Conservation (phyloP, 2,888 invertebrate species). For the Hermaeophaga mercurialis region DNA sequence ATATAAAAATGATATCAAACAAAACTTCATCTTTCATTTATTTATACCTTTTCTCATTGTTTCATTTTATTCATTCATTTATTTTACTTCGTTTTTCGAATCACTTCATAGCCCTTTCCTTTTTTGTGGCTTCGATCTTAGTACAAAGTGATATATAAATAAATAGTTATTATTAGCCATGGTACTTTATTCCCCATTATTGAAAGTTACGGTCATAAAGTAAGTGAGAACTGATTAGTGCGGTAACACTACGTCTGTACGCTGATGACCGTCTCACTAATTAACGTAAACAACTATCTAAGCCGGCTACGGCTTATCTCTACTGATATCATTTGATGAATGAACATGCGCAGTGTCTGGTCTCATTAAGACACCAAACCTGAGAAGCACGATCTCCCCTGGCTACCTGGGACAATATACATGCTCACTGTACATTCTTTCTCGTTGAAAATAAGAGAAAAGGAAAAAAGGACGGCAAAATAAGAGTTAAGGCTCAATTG, state of each 20-base stretch:
- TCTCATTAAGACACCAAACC: slow-evolving; percentile 57
- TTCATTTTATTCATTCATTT: too few species aligned
- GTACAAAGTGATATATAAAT: too few species aligned
- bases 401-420: neutral
- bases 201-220: slow-evolving; percentile 12
- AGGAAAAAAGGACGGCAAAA: too few species aligned
- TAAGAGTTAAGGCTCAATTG: too few species aligned
- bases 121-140: too few species aligned
- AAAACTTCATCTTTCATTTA: too few species aligned
- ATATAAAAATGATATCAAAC: too few species aligned
- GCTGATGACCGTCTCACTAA: slow-evolving; percentile 41
- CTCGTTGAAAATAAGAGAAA: too few species aligned
- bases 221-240: slow-evolving; percentile 30
- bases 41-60: too few species aligned
- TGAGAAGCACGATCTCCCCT: slow-evolving; percentile 21
- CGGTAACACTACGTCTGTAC: slow-evolving; percentile 30
- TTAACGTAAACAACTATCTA: slow-evolving; percentile 45
- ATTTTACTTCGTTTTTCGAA: too few species aligned
- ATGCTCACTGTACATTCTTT: too few species aligned
- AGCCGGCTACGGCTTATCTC: slow-evolving; percentile 43
- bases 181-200: slow-evolving; percentile 1
- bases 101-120: too few species aligned
- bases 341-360: slow-evolving; percentile 53
- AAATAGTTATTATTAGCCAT: neutral
- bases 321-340: slow-evolving; percentile 52